Conservation (phyloP, 2,113 vertebrate species). For the Spilogale gracilis region DNA sequence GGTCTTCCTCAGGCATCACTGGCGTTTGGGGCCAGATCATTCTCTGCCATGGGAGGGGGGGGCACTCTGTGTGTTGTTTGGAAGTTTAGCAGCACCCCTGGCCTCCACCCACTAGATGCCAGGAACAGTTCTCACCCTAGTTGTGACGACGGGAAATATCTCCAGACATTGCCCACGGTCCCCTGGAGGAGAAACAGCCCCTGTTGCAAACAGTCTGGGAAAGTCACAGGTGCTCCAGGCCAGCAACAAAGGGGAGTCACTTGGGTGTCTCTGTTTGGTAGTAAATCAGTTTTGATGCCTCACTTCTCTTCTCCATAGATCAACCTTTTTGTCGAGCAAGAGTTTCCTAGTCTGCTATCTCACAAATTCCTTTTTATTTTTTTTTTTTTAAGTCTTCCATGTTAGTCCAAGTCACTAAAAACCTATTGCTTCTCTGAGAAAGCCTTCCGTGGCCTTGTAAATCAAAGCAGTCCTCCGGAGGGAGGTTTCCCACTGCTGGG, state of each 20-base stretch:
- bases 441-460: slow-evolving; percentile 85
- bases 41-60: not conserved
- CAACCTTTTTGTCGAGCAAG: not conserved
- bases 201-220: not conserved
- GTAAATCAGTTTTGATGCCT: not conserved
- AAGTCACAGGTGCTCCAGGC: not conserved
- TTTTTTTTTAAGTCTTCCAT: not conserved
- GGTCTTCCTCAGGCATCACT: not conserved
- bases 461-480: slow-evolving; percentile 85
- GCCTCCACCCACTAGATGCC: not conserved
- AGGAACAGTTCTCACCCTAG: not conserved
- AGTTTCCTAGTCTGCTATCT: not conserved
- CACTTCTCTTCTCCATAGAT: not conserved
- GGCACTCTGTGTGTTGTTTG: fast-evolving
- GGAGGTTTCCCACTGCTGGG: slow-evolving; percentile 75
- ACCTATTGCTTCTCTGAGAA: slow-evolving; percentile 60
- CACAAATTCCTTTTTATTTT: not conserved
- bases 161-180: not conserved
- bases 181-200: not conserved
- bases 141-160: not conserved
- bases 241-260: fast-evolving
- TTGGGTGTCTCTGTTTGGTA: not conserved
- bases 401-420: slow-evolving; percentile 55
- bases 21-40: fast-evolving
- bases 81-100: not conserved